Percentiles rank a stretch among this genome's conserved stretches.
These are phyloP conservation scores for Chroicocephalus ridibundus DNA, from an alignment of 2,113 vertebrate species.

Conservation along the genomic window DNA sequence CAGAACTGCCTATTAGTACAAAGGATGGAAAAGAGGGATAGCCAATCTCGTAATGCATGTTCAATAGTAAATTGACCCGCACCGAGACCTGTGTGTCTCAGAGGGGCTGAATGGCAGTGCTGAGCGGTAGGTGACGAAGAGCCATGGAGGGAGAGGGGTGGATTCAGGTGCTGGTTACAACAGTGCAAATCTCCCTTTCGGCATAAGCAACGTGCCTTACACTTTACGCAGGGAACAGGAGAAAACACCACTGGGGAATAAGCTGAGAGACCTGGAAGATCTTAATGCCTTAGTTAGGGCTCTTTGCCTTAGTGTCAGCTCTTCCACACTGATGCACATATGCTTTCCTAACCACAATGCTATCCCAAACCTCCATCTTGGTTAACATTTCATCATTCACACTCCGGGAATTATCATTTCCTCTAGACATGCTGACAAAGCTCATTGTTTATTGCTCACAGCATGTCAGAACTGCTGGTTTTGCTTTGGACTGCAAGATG, in stretches of 20 bases:
- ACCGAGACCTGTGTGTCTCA: not conserved
- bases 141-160: not conserved
- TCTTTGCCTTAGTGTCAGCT: not conserved
- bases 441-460: slow-evolving; percentile 66
- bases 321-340: not conserved
- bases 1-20: not conserved
- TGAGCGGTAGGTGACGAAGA: not conserved
- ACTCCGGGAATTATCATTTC: slow-evolving; percentile 57
- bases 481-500: slow-evolving; percentile 62
- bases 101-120: not conserved
- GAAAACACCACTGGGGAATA: not conserved
- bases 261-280: not conserved
- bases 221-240: not conserved
- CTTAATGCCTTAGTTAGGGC: not conserved
- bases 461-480: slow-evolving; percentile 57
- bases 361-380: slow-evolving; percentile 35
- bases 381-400: slow-evolving; percentile 62
- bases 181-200: not conserved
- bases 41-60: not conserved
- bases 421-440: slow-evolving; percentile 61
- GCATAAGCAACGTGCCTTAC: not conserved
- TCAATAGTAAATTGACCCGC: not conserved
- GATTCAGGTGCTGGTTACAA: not conserved
- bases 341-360: slow-evolving; percentile 3
- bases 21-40: not conserved